Evolutionary conservation across 2,113 vertebrate species (phyloP), one percentile per base, ranked within the genome.

Genomic region (Amphilophus citrinellus): DNA sequence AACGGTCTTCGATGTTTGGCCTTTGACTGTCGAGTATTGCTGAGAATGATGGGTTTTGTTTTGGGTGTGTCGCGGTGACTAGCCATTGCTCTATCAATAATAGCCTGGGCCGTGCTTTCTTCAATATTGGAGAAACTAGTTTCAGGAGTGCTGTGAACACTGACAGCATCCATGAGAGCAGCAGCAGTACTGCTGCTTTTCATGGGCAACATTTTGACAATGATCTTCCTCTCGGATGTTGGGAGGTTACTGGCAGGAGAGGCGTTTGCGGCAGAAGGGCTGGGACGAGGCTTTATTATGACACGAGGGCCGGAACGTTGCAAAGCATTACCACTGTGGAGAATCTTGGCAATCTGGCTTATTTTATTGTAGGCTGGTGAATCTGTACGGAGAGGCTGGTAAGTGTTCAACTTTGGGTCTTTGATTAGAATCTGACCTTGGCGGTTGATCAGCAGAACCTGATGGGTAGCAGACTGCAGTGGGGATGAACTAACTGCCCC

Each of bases 381-480:
- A 61, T 91, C 94, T 18, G 93, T 10, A 42, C 32, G 88, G 42
- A 95, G 85, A 0, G 90, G 32, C 76, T 96, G 95, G 53, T 91
- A 95, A 0, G 94, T 96, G 88, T 96, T 96, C 11, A 92, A 87
- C 56, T 80, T 87, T 0, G 93, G 94, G 92, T 97, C 95, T 91
- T 97, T 97, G 76, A 97, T 90, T 15, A 98, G 95, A 84, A 98
- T 95, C 88, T 97, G 97, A 14, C 97, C 97, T 39, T 96, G 89
- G 22, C 97, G 95, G 92, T 98, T 98, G 61, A 98, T 95, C 3
- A 97, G 94, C 17, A 98, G 94, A 71, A 98, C 95, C 73, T 97
- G 96, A 27, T 95, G 96, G 11, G 79, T 15, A 1, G 90, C 44
- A 59, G 87, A 7, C 2, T 44, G 27, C 0, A 82, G 85, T 8